Evolutionary conservation across 2,888 invertebrate genomes (phyloP).

Genomic region (Cantharis rufa): DNA sequence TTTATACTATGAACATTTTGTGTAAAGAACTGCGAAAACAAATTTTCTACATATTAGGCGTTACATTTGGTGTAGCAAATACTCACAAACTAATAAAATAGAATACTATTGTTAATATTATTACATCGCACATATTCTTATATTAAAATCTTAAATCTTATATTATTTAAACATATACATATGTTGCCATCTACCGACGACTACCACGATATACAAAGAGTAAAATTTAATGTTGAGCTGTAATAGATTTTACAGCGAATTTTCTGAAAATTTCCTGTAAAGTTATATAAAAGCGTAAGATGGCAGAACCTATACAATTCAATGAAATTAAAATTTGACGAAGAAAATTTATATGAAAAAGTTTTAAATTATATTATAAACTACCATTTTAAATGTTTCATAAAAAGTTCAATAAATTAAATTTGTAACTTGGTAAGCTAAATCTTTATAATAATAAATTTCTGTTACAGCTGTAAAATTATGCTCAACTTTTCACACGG

Average conservation of each 20-base stretch:
- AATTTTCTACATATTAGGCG: too few relatives aligned
- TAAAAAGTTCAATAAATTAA: neutral
- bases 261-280: neutral
- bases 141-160: too few relatives aligned
- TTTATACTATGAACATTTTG: too few relatives aligned
- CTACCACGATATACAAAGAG: neutral
- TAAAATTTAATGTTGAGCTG: neutral
- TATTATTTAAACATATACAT: neutral
- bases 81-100: too few relatives aligned
- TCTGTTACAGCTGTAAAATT: neutral
- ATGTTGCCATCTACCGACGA: neutral
- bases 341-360: neutral
- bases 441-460: neutral
- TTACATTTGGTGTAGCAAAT: too few relatives aligned
- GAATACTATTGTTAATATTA: too few relatives aligned
- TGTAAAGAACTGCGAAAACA: too few relatives aligned
- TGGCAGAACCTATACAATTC: neutral
- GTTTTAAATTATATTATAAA: neutral
- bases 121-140: too few relatives aligned
- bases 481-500: neutral
- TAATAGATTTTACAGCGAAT: neutral
- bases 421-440: neutral
- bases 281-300: neutral
- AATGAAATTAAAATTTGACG: neutral
- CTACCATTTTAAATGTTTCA: neutral